Evolutionary conservation across 2,113 vertebrate species (phyloP).

Genomic region (Callithrix jacchus): DNA sequence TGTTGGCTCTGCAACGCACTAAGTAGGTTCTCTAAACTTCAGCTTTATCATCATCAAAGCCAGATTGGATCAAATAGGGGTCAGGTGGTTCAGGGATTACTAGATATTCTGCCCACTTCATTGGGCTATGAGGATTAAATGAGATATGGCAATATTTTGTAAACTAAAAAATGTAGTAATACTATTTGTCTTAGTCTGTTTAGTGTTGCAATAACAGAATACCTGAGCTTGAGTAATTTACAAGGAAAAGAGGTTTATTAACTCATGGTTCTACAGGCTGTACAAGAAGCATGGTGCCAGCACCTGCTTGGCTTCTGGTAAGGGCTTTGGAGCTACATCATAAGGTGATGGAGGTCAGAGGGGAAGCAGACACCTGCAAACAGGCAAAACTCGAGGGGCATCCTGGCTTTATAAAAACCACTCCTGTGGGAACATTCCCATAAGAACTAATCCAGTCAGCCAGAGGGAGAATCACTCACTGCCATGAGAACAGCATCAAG

Average conservation of each 20-base stretch:
- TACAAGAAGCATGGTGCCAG: not conserved
- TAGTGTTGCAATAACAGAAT: not conserved
- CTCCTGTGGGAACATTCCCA: not conserved
- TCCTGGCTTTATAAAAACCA: not conserved
- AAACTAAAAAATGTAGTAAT: not conserved
- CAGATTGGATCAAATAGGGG: rapidly evolving
- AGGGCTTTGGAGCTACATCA: not conserved
- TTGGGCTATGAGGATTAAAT: not conserved
- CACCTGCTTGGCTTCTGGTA: not conserved
- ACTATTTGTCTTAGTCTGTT: not conserved
- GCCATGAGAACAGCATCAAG: not conserved
- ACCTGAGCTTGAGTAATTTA: not conserved
- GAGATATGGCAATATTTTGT: not conserved
- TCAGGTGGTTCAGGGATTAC: not conserved
- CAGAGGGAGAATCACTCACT: not conserved
- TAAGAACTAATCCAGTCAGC: not conserved
- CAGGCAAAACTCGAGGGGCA: not conserved
- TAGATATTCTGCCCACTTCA: not conserved
- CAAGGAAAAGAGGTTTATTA: not conserved
- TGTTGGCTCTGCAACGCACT: rapidly evolving
- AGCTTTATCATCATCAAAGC: not conserved
- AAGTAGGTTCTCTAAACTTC: too few species aligned
- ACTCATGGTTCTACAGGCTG: not conserved
- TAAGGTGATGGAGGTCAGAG: not conserved
- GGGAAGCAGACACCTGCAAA: not conserved